A percentile compares a stretch with the other conserved stretches of the same genome.
phyloP scores from a whole-genome alignment of 2,797 vertebrate species.

The Rhynchonycteris naso region DNA sequence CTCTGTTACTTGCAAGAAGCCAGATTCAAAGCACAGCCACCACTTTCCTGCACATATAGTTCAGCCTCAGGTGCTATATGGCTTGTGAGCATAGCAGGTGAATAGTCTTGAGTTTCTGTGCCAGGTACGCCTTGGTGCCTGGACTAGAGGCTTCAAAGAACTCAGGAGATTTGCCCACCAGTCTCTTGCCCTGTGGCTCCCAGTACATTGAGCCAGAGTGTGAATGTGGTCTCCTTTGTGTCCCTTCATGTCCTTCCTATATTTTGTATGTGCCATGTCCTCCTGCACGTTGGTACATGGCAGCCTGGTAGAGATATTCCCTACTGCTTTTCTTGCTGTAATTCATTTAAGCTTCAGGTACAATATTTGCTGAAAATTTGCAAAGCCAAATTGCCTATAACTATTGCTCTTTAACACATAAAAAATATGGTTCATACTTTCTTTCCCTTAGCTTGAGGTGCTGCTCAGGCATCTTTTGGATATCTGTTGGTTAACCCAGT shows the following conservation, averaged over 20 bases:
- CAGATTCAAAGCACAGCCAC: background rate
- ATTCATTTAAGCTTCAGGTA: background rate
- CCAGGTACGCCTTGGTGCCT: background rate
- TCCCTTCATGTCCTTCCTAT: background rate
- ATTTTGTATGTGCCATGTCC: rapidly evolving
- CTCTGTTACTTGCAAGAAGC: background rate
- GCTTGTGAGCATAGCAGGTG: background rate
- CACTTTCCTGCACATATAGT: background rate
- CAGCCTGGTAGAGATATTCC: background rate
- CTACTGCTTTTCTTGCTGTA: background rate
- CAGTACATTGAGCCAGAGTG: background rate
- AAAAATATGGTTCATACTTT: background rate
- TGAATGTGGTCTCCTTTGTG: background rate
- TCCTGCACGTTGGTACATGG: background rate
- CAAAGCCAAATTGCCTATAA: background rate
- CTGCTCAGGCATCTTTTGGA: background rate
- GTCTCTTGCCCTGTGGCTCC: background rate
- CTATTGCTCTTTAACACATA: background rate
- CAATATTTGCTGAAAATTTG: background rate
- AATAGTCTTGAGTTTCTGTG: background rate
- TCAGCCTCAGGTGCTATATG: background rate
- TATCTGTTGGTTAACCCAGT: background rate
- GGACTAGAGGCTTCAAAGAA: background rate
- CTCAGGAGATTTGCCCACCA: background rate
- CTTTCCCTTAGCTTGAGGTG: background rate